Evolutionary conservation across 2,888 invertebrate genomes (phyloP), one percentile per base, ranked within the genome.

Genomic region (Agrochola lota): DNA sequence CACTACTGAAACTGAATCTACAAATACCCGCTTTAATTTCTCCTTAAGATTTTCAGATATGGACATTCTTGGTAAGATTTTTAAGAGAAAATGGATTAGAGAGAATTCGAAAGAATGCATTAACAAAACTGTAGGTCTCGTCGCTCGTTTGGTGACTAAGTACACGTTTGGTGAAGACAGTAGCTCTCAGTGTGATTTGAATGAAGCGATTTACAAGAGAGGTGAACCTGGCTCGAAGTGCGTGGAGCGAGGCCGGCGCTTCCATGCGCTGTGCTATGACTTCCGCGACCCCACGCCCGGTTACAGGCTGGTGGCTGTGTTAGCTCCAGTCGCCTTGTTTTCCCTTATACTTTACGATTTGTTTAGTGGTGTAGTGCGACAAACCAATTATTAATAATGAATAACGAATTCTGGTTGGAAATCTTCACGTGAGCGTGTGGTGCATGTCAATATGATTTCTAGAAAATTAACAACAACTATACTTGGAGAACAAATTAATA

Each of bases 301-400:
- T 0, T 96, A 96, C 75, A 91, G 96, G 82, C 77, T 95, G 26
- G 92, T 94, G 62, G 95, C 96, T 17, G 93, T 96, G n/a, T 35
- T 95, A 52, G 95, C 95, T 2, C 95, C 96, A 0, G 90, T 95
- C 23, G 94, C 93, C 23, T 89, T 96, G 35, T 96, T 96, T 83
- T 92, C 94, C 2, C 91, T 96, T 8, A 95, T 96, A 81, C 91
- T 96, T 40, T 96, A 95, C 74, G 96, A 96, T 89, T 91, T 96
- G 73, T 96, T 96, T 82, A 96, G 94, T 83, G 94, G 95, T 74
- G 95, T 95, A n/a, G 92, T 96, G 59, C 92, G 95, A 83, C 95
- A 96, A 83, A 93, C 93, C 35, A 93, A 93, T 85, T 91, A 90
- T 86, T 94, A 83, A 88, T 67, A 15, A 52, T 40, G 9, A 26